A percentile compares a stretch with the other conserved stretches of the same genome.
phyloP scores from a whole-genome alignment of 2,888 invertebrate species.

The Stenodema calcarata region DNA sequence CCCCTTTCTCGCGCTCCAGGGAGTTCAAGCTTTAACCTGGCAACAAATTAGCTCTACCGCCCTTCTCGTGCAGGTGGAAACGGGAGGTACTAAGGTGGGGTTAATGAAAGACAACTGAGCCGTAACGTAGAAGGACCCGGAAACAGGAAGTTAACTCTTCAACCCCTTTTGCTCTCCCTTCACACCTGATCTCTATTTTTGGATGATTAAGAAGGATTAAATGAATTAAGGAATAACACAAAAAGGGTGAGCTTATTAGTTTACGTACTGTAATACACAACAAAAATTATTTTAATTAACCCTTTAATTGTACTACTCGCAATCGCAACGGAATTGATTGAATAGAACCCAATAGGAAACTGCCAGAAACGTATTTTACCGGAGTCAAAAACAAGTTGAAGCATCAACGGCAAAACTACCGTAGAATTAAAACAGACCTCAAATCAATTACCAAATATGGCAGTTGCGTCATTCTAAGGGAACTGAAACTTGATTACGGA shows the following conservation, averaged over 20 bases:
- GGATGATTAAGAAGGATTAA: neutral
- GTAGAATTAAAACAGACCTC: too few relatives aligned
- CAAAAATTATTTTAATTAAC: too few relatives aligned
- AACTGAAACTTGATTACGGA: too few relatives aligned
- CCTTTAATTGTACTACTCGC: too few relatives aligned
- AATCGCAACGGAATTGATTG: too few relatives aligned
- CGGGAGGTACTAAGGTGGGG: neutral
- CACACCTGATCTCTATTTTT: neutral
- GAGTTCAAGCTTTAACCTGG: neutral
- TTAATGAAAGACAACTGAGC: conserved; percentile 39
- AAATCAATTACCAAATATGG: too few relatives aligned
- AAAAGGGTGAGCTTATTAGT: neutral
- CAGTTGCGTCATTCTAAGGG: too few relatives aligned
- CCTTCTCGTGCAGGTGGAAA: neutral
- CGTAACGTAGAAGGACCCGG: conserved; percentile 17
- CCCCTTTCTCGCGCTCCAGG: neutral
- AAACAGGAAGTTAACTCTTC: conserved; percentile 39
- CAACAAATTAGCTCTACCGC: neutral
- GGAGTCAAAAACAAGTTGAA: too few relatives aligned
- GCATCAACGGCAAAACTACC: too few relatives aligned
- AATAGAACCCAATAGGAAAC: too few relatives aligned
- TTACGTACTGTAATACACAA: too few relatives aligned
- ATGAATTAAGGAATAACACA: neutral
- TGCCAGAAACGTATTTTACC: too few relatives aligned
- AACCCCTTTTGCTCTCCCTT: neutral